Conservation (phyloP, 2,797 vertebrate species). For the Sebastes itinus region DNA sequence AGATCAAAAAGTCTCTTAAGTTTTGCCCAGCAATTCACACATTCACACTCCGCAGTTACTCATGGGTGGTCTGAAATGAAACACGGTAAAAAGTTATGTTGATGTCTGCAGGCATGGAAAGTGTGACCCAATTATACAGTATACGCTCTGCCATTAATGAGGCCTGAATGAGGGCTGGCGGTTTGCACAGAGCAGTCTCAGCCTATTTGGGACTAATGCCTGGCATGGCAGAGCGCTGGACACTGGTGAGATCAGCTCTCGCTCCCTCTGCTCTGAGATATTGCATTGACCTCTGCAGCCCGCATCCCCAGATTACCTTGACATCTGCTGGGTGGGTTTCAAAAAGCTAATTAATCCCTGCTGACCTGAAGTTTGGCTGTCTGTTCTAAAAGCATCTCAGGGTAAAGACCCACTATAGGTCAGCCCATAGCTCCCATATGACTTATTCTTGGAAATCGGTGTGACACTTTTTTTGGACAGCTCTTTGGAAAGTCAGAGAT, state of each 20-base stretch:
- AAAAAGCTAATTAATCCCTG: slow-evolving; percentile 86
- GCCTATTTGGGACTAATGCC: slow-evolving; percentile 61
- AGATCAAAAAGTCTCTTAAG: neutral
- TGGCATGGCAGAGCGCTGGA: slow-evolving; percentile 41
- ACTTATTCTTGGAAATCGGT: slow-evolving; percentile 39
- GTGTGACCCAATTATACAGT: slow-evolving; percentile 59
- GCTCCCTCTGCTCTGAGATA: slow-evolving; percentile 73
- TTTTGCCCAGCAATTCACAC: neutral
- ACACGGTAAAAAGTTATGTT: slow-evolving; percentile 1
- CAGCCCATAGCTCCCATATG: slow-evolving; percentile 47
- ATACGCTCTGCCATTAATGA: slow-evolving; percentile 52
- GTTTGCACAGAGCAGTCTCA: slow-evolving; percentile 40
- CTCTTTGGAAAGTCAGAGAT: slow-evolving; percentile 12
- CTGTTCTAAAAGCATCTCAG: slow-evolving; percentile 72
- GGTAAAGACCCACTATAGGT: slow-evolving; percentile 67
- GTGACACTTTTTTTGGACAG: slow-evolving; percentile 28
- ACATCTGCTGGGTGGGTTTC: slow-evolving; percentile 81
- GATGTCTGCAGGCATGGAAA: slow-evolving; percentile 15
- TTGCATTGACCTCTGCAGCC: slow-evolving; percentile 81
- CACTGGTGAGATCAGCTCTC: slow-evolving; percentile 59
- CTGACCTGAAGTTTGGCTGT: slow-evolving; percentile 80
- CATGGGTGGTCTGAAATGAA: neutral
- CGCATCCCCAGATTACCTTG: slow-evolving; percentile 81
- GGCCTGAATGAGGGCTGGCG: slow-evolving; percentile 40
- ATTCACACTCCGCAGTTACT: neutral